Conservation (phyloP, 2,888 invertebrate species). For the Caenorhabditis becei region DNA sequence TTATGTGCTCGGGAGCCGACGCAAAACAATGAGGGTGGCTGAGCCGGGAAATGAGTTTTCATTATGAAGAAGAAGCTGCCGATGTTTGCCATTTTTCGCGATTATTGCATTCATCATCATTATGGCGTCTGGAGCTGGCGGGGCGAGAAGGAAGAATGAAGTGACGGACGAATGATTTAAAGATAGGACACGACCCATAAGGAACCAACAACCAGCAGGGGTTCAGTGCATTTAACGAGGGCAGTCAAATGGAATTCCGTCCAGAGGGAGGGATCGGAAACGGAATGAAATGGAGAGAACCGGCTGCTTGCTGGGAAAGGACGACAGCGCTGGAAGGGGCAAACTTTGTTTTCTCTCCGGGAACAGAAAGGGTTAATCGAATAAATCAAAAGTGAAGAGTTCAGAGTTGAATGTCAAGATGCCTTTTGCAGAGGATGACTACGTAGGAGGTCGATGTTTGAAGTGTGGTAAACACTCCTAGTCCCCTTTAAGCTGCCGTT, state of each 20-base stretch:
- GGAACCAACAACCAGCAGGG: constrained; percentile 37
- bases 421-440: neutral
- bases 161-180: neutral
- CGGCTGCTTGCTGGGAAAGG: neutral
- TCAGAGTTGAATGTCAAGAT: constrained; percentile 1
- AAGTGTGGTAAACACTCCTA: neutral
- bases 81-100: constrained; percentile 18
- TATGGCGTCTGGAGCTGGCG: constrained; percentile 4
- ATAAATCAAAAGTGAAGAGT: neutral
- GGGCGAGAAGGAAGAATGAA: neutral
- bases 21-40: constrained; percentile 8
- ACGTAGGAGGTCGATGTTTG: constrained; percentile 5
- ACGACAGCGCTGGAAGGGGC: neutral
- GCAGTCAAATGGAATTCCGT: constrained; percentile 8
- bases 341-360: neutral
- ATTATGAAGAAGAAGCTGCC: constrained; percentile 4
- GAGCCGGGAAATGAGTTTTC: constrained; percentile 22
- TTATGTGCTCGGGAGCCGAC: constrained; percentile 15
- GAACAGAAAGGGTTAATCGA: neutral
- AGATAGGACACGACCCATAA: constrained; percentile 15
- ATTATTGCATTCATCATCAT: constrained; percentile 41
- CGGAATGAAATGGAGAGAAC: neutral
- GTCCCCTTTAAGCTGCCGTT: neutral
- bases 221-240: constrained; percentile 3
- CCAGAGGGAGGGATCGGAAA: neutral